Evolutionary conservation across 1,140 invertebrate species (phyloP), one percentile per base, ranked within the genome.

Genomic region (Pomacea maculata): DNA sequence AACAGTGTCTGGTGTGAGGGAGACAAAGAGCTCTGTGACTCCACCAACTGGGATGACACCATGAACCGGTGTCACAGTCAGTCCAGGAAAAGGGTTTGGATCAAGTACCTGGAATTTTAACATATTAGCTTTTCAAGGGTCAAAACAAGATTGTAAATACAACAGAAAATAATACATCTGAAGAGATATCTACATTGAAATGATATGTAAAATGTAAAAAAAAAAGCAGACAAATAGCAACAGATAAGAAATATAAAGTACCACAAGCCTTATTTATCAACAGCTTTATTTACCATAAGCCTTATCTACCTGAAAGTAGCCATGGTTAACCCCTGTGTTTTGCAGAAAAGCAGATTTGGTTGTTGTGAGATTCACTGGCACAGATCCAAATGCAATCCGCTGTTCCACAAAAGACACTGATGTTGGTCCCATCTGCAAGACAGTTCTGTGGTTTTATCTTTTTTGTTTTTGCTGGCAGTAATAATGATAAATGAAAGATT

Each of bases 31-130:
- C 79, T 91, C 88, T 68, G 88, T 85, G 75, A 84, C 83, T 12
- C 90, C 90, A 21, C 90, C 90, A 15, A 91, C 88, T 70, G 91
- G 90, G 34, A 91, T 87, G 14, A 91, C 87, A 19, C 91, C 91
- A 85, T 90, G 86, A 14, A 88, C 80, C 15, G 91, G 91, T 34
- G 79, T 85, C 54, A 91, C 86, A 12, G 83, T 86, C 78, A 92
- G 83, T 1, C 90, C 90, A 74, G 88, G 88, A 77, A 91, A 89
- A 17, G 91, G 91, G 79, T 90, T 90, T 14, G 90, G 85, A 78
- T 92, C 90, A 74, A 89, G 76, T n/a, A 92, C 87, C 91, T 91
- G 65, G 19, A 80, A 79, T 25, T 12, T 10, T 54, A 63, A 80
- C 52, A 55, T 34, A 79, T 55, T 8, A 29, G 55, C 4, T 21